Evolutionary conservation across 2,888 invertebrate species (phyloP), one percentile per base, ranked within the genome.

Genomic region (Aporophyla lueneburgensis): DNA sequence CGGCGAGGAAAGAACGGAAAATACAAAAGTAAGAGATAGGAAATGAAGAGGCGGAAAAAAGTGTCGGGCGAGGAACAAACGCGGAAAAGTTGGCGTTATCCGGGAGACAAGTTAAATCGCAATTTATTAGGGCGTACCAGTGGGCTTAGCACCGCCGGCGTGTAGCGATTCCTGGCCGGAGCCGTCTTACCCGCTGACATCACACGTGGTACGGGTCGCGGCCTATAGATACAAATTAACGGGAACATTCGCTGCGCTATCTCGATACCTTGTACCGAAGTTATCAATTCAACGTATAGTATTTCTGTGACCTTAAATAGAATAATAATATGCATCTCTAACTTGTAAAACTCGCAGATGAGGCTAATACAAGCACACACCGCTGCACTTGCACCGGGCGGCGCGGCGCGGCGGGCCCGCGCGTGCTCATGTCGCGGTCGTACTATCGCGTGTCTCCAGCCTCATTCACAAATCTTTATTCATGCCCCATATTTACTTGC

Each of bases 11-110:
- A 93, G 96, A 96, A 94, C 95, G 94, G 93, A 95, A 96, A 96
- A 96, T 96, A 96, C 96, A 96, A 96, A 96, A 96, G 96, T 96
- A 96, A 96, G 96, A 96, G 96, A 96, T 96, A 96, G 96, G 96
- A 96, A 96, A 96, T 96, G 96, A 96, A 96, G 96, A 96, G 96
- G 95, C 95, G 96, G 95, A 96, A 96, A 96, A 96, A 96, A 96
- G 96, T 96, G 96, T 96, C 96, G 96, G 95, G 94, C 93, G 93
- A 93, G 94, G 96, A 96, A 96, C 95, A 95, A 96, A 96, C 96
- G 96, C 96, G 94, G 94, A 93, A 96, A 96, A 96, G 95, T 96
- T 96, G 95, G 95, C 94, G 95, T 96, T 96, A 96, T 96, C 96
- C 96, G 96, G 93, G 94, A 95, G 96, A 96, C 96, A 96, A 96